Evolutionary conservation across 2,888 invertebrate genomes (phyloP), one percentile per base, ranked within the genome.

Genomic region (Drosophila testacea): DNA sequence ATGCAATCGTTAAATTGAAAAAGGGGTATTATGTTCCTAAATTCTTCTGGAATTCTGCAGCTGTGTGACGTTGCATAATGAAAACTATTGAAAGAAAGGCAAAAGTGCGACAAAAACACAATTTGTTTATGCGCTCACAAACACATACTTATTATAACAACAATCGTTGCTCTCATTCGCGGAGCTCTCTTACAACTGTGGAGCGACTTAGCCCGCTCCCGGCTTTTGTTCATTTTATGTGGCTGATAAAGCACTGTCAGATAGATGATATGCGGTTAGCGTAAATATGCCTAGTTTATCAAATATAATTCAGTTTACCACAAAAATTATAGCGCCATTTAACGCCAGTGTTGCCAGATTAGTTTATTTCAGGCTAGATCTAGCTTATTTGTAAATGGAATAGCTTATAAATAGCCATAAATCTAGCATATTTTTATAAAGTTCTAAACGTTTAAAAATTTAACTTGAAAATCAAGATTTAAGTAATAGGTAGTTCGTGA

Each of bases 41-140:
- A 10, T 46, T 48, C 9, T 10, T 10, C 34, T 72, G 48, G 55
- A 72, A 41, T 10, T 54, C 10, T 44, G 51, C 67, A 67, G 41
- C 38, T 34, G 13, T 27, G 65, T 84, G 85, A 84, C 82, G 73
- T 83, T 87, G 88, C 88, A 83, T 83, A 87, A 83, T 79, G 73
- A 50, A 10, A 61, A 74, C 67, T 65, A 47, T 13, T 13, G n/a
- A 71, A 50, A 32, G 32, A 52, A 59, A 36, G 41, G 28, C 59
- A 54, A 69, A 54, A 46, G 52, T 16, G 46, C 51, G 30, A 34
- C 39, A 55, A 55, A 36, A 46, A 77, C 62, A 30, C n/a, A 54
- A 75, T 73, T 83, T 79, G 72, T 78, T 81, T 74, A 74, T 65
- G 38, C 27, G 59, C 67, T 56, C 63, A 68, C 59, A 57, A 39